phyloP scores from a whole-genome alignment of 1,140 invertebrate genomes.

The Neodiprion fabricii region DNA sequence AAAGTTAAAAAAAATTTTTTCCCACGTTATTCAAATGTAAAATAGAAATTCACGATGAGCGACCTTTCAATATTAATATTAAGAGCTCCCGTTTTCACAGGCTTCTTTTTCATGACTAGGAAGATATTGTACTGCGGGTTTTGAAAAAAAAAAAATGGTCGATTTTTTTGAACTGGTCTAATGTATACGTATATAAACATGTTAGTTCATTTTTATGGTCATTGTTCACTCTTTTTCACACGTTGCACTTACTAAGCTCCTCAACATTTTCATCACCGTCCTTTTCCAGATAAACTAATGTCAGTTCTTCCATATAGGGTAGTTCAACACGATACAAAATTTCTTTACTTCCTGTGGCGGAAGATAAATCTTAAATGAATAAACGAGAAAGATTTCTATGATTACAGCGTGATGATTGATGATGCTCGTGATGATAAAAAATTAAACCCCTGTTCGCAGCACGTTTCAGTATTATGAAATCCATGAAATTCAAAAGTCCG shows the following conservation, averaged over 20 bases:
- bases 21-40: no score
- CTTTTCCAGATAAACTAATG: conserved; percentile 87
- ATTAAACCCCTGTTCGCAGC: no score
- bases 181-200: not conserved
- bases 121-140: no score
- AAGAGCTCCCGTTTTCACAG: no score
- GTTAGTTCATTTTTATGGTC: not conserved
- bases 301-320: conserved; percentile 88
- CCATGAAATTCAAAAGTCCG: no score
- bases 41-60: no score
- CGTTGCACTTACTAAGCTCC: conserved; percentile 69
- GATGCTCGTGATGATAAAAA: not conserved
- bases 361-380: conserved; percentile 54
- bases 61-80: no score
- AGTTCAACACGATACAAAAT: conserved; percentile 89
- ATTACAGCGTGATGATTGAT: conserved; percentile 14
- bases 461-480: no score
- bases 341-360: conserved; percentile 71
- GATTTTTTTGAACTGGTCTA: not conserved
- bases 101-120: no score
- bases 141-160: no score
- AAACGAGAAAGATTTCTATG: conserved; percentile 16
- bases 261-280: conserved; percentile 65
- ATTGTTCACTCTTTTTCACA: conserved; percentile 43
- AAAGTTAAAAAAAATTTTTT: no score